A percentile compares a stretch with the other conserved stretches of the same genome.
Evolutionary conservation across 2,797 vertebrate species (phyloP).

Genomic region (Enteromius mattozi): DNA sequence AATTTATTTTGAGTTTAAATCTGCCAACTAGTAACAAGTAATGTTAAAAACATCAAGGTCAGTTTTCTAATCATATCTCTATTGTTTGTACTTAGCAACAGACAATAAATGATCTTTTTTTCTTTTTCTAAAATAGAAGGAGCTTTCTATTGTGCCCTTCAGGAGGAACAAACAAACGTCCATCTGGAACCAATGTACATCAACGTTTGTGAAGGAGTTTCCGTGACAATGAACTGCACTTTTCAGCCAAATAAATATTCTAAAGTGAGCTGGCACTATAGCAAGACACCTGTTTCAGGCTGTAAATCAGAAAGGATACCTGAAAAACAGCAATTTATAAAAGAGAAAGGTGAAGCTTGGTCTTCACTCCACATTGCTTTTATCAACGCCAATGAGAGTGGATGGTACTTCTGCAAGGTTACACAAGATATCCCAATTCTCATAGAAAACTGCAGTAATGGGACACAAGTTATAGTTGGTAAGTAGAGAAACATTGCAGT

Average conservation of each 20-base stretch:
- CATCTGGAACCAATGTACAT: background rate
- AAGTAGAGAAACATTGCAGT: slow-evolving; percentile 27
- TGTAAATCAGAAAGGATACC: rapidly evolving
- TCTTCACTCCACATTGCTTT: slow-evolving; percentile 1
- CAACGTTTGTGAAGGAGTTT: background rate
- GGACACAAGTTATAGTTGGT: slow-evolving; percentile 34
- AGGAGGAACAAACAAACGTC: background rate
- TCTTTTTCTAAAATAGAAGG: background rate
- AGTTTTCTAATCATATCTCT: background rate
- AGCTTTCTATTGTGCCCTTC: background rate
- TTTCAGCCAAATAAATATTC: rapidly evolving
- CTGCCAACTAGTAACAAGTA: background rate
- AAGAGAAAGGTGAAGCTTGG: rapidly evolving
- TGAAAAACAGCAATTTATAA: background rate
- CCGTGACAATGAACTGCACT: slow-evolving; percentile 35
- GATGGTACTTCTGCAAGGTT: slow-evolving; percentile 55
- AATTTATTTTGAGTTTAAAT: background rate
- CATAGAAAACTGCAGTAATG: rapidly evolving
- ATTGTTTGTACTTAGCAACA: background rate
- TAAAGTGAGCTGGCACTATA: slow-evolving; percentile 41
- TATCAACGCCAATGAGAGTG: background rate
- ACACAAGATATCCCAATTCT: slow-evolving; percentile 36
- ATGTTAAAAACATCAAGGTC: background rate
- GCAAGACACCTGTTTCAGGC: background rate
- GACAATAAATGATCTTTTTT: background rate